Evolutionary conservation across 1,140 invertebrate species (phyloP).

Genomic region (Bombus waltoni): DNA sequence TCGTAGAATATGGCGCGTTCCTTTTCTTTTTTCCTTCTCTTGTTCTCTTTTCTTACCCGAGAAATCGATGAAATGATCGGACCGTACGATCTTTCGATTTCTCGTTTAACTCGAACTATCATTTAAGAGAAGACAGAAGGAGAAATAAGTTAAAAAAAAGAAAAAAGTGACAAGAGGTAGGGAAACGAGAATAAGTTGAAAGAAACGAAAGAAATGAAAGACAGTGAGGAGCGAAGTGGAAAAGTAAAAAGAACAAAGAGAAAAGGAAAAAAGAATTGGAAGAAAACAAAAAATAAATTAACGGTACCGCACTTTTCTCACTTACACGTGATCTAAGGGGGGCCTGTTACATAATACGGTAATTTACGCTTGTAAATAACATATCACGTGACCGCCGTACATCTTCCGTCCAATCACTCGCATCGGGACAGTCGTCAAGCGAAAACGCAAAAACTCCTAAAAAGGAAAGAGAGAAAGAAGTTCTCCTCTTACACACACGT

Average conservation of each 20-base stretch:
- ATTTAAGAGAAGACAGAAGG: neutral
- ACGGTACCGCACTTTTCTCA: slow-evolving; percentile 68
- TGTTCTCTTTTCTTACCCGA: neutral
- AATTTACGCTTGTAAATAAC: slow-evolving; percentile 67
- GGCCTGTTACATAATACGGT: slow-evolving; percentile 71
- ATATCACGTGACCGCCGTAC: slow-evolving; percentile 78
- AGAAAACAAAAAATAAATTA: slow-evolving; percentile 68
- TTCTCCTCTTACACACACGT: slow-evolving; percentile 23
- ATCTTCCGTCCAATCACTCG: slow-evolving; percentile 63
- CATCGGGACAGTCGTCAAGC: slow-evolving; percentile 58
- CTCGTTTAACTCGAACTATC: slow-evolving; percentile 9
- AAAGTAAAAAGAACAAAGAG: neutral
- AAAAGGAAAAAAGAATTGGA: neutral
- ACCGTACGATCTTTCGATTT: neutral
- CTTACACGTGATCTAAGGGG: slow-evolving; percentile 63
- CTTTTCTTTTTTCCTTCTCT: neutral
- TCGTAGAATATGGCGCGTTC: neutral
- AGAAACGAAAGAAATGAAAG: neutral
- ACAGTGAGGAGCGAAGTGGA: neutral
- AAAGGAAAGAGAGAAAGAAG: slow-evolving; percentile 50
- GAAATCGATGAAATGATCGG: neutral
- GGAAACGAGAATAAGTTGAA: neutral
- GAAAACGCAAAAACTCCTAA: slow-evolving; percentile 48
- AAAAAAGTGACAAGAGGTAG: neutral
- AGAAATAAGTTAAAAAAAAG: neutral